These are phyloP conservation scores for Lemur catta DNA, from an alignment of 2,797 vertebrate species.

Conservation along the genomic window DNA sequence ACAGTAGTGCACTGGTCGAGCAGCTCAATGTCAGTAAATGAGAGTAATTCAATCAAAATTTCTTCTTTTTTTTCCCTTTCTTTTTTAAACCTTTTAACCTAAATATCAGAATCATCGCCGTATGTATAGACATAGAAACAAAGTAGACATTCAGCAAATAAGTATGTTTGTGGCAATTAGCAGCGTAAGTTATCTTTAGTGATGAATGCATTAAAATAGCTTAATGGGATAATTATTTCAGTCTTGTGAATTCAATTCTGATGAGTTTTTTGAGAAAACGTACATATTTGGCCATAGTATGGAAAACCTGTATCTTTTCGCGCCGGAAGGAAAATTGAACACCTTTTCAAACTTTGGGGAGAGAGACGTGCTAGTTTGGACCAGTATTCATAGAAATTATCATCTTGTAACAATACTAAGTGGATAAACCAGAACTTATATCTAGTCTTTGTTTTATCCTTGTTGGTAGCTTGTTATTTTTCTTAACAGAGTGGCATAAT, in stretches of 20 bases:
- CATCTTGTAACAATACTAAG: background rate
- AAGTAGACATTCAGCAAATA: background rate
- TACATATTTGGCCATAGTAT: background rate
- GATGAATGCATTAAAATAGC: background rate
- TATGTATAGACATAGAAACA: background rate
- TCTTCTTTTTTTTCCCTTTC: background rate
- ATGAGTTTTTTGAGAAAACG: background rate
- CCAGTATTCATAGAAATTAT: background rate
- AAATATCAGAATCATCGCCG: background rate
- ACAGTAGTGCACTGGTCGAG: accelerated
- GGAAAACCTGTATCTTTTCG: background rate
- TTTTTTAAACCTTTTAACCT: background rate
- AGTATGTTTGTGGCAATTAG: background rate
- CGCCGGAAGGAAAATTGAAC: background rate
- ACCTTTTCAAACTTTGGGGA: background rate
- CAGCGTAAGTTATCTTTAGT: background rate
- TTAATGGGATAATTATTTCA: background rate
- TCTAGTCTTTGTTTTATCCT: background rate
- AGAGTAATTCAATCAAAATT: background rate
- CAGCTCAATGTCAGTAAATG: background rate
- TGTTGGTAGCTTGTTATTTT: background rate
- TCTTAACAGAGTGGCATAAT: conserved; percentile 13
- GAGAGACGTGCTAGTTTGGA: background rate
- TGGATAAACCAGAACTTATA: background rate
- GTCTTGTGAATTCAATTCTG: background rate